phyloP scores from a whole-genome alignment of 1,140 invertebrate genomes.

The Batillaria attramentaria region DNA sequence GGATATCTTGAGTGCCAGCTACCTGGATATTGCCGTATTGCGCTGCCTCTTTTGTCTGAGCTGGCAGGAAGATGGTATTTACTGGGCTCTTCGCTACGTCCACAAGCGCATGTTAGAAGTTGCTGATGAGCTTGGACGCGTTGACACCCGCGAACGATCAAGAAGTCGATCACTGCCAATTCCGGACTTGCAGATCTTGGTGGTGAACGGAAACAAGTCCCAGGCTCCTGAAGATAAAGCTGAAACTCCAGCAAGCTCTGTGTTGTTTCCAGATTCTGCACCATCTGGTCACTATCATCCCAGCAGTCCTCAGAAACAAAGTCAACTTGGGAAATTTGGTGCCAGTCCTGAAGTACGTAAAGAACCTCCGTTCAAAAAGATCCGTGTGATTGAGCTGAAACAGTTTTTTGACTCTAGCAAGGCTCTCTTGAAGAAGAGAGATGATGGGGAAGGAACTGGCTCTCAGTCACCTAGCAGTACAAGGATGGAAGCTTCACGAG shows the following conservation, averaged over 20 bases:
- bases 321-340: background rate
- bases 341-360: slow-evolving; percentile 34
- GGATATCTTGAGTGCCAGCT: slow-evolving; percentile 79
- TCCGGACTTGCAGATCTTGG: slow-evolving; percentile 87
- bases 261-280: background rate
- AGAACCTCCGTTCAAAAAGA: slow-evolving; percentile 65
- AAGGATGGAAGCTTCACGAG: slow-evolving; percentile 22
- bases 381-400: slow-evolving; percentile 59
- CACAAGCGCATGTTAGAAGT: slow-evolving; percentile 72
- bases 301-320: slow-evolving; percentile 27
- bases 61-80: slow-evolving; percentile 98
- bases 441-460: slow-evolving; percentile 38
- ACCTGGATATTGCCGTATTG: slow-evolving; percentile 95
- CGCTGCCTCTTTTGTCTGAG: slow-evolving; percentile 96
- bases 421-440: slow-evolving; percentile 50
- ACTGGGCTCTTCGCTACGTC: slow-evolving; percentile 93
- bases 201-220: slow-evolving; percentile 36
- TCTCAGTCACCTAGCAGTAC: slow-evolving; percentile 40
- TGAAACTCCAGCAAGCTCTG: background rate
- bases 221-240: slow-evolving; percentile 30
- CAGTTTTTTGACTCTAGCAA: slow-evolving; percentile 59
- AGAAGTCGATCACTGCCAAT: slow-evolving; percentile 94
- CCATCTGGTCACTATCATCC: slow-evolving; percentile 14
- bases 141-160: slow-evolving; percentile 82
- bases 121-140: slow-evolving; percentile 79